These are phyloP conservation scores for Orchesellides sinensis DNA, from an alignment of 2,888 invertebrate genomes.

Conservation along the genomic window DNA sequence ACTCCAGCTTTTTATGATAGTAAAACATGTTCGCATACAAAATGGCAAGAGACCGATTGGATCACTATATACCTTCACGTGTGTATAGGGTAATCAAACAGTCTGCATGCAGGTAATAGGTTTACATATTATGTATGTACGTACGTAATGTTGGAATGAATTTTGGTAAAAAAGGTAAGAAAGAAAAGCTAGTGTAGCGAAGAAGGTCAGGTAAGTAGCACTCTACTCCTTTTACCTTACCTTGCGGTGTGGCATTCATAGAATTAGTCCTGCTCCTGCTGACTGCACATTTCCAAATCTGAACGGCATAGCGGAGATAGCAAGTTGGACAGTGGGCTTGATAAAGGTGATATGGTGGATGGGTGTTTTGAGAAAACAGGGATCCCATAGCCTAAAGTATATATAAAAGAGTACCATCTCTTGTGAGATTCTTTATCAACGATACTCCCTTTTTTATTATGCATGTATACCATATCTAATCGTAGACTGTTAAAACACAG, in stretches of 20 bases:
- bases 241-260: not conserved
- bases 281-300: conserved; percentile 27
- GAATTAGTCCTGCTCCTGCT: too few species aligned
- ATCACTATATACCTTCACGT: not conserved
- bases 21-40: not conserved
- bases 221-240: conserved; percentile 4
- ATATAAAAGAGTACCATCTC: not conserved
- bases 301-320: not conserved
- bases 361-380: conserved; percentile 57
- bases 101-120: too few species aligned
- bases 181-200: not conserved
- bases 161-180: not conserved
- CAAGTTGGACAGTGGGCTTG: conserved; percentile 10
- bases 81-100: too few species aligned
- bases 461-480: not conserved
- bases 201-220: conserved; percentile 4
- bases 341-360: conserved; percentile 44
- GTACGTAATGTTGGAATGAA: too few species aligned
- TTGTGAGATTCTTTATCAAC: not conserved
- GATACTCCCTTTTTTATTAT: not conserved
- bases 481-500: not conserved
- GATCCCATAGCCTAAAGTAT: conserved; percentile 26
- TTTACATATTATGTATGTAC: too few species aligned
- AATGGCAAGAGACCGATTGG: not conserved
- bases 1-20: not conserved